Conservation (phyloP, 1,140 invertebrate genomes). For the Heliconius eleuchia region DNA sequence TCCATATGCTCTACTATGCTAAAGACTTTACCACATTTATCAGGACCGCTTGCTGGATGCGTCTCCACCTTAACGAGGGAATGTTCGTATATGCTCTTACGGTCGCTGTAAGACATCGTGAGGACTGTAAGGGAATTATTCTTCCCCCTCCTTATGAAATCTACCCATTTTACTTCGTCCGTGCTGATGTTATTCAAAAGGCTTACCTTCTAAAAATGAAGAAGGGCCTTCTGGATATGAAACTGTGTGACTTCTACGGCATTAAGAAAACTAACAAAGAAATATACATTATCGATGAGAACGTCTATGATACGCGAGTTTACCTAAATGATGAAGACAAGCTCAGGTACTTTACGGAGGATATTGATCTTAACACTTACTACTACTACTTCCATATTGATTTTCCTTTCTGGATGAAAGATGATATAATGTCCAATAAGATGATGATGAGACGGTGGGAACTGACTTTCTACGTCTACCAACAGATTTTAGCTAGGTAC, state of each 20-base stretch:
- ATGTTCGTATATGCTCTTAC: slow-evolving; percentile 85
- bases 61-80: slow-evolving; percentile 83
- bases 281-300: slow-evolving; percentile 72
- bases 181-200: slow-evolving; percentile 82
- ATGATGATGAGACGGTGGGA: slow-evolving; percentile 82
- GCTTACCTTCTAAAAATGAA: slow-evolving; percentile 83
- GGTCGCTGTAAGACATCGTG: slow-evolving; percentile 77
- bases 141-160: slow-evolving; percentile 86
- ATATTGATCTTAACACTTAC: slow-evolving; percentile 86
- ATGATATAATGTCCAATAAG: slow-evolving; percentile 73
- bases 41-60: slow-evolving; percentile 84
- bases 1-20: slow-evolving; percentile 86
- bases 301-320: slow-evolving; percentile 70
- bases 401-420: slow-evolving; percentile 85
- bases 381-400: slow-evolving; percentile 86
- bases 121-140: slow-evolving; percentile 79
- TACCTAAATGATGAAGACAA: slow-evolving; percentile 64
- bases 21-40: slow-evolving; percentile 84
- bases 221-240: slow-evolving; percentile 66
- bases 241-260: slow-evolving; percentile 67
- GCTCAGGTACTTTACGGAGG: slow-evolving; percentile 86
- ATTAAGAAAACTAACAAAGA: slow-evolving; percentile 72
- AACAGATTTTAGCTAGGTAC: slow-evolving; percentile 85
- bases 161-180: slow-evolving; percentile 85
- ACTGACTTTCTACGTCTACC: slow-evolving; percentile 82